phyloP scores from a whole-genome alignment of 2,888 invertebrate species.

The Hemithea aestivaria region DNA sequence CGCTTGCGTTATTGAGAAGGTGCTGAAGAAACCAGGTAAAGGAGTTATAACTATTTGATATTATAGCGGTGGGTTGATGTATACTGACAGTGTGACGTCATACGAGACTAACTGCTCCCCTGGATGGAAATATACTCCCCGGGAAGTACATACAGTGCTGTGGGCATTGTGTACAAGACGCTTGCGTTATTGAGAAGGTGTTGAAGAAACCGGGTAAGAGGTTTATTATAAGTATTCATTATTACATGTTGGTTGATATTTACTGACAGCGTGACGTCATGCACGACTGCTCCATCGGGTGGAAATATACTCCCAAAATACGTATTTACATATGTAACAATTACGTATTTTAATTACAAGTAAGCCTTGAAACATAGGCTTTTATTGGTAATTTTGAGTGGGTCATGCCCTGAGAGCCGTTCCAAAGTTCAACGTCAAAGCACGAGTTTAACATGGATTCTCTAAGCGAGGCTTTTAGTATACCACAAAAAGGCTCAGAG shows the following conservation, averaged over 20 bases:
- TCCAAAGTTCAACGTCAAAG: too few species aligned
- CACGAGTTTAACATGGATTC: too few species aligned
- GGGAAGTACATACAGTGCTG: conserved; percentile 78
- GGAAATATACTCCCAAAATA: conserved; percentile 73
- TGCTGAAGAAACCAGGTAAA: conserved; percentile 11
- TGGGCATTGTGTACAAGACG: conserved; percentile 80
- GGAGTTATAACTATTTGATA: too few species aligned
- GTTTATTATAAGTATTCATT: too few species aligned
- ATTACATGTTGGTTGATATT: conserved; percentile 56
- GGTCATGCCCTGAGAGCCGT: too few species aligned
- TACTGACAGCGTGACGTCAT: conserved; percentile 57
- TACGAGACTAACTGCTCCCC: conserved; percentile 66
- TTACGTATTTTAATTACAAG: too few species aligned
- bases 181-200: conserved; percentile 75
- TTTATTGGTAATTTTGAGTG: too few species aligned
- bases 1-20: conserved; percentile 75
- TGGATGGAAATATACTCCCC: conserved; percentile 79
- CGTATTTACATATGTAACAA: too few species aligned
- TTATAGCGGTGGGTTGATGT: conserved; percentile 54
- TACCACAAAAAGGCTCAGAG: too few species aligned
- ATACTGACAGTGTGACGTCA: conserved; percentile 53
- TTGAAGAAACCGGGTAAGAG: conserved; percentile 66
- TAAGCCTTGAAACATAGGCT: too few species aligned
- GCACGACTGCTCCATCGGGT: conserved; percentile 78
- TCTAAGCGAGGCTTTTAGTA: too few species aligned